Evolutionary conservation across 1,140 invertebrate species (phyloP).

Genomic region (Calephelis nemesis): DNA sequence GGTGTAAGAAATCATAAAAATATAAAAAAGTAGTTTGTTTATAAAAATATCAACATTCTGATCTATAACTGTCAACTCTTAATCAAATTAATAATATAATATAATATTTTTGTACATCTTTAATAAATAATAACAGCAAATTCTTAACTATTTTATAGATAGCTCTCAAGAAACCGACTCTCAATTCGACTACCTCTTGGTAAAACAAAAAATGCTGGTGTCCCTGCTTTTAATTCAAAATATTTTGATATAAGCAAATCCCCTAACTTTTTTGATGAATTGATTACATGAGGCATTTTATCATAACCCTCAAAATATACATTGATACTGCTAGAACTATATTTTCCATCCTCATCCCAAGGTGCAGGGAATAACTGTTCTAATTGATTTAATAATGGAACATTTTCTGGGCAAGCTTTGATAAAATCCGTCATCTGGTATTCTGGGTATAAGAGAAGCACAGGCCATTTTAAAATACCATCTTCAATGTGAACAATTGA

Average conservation of each 20-base stretch:
- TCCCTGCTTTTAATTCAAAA: conserved; percentile 76
- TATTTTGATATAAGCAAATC: conserved; percentile 83
- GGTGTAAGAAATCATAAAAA: too few species aligned
- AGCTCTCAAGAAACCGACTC: conserved; percentile 55
- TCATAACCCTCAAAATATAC: conserved; percentile 90
- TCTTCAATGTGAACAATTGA: conserved; percentile 84
- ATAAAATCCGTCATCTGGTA: conserved; percentile 79
- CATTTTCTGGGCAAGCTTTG: conserved; percentile 83
- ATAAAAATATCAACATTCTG: too few species aligned
- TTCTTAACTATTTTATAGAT: conserved; percentile 38
- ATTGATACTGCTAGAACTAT: conserved; percentile 83
- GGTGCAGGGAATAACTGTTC: conserved; percentile 84
- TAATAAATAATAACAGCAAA: background rate
- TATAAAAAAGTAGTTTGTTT: too few species aligned
- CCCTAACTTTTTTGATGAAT: conserved; percentile 80
- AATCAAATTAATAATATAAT: conserved; percentile 14
- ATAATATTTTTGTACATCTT: conserved; percentile 22
- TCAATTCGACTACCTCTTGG: conserved; percentile 54
- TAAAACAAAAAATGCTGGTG: conserved; percentile 65
- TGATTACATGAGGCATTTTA: conserved; percentile 83
- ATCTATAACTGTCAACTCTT: too few species aligned
- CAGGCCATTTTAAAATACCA: conserved; percentile 83
- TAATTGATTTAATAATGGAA: conserved; percentile 53
- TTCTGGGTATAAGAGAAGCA: conserved; percentile 63
- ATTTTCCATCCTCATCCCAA: conserved; percentile 88